These are phyloP conservation scores for Oxytorus armatus DNA, from an alignment of 2,888 invertebrate species.

Conservation along the genomic window DNA sequence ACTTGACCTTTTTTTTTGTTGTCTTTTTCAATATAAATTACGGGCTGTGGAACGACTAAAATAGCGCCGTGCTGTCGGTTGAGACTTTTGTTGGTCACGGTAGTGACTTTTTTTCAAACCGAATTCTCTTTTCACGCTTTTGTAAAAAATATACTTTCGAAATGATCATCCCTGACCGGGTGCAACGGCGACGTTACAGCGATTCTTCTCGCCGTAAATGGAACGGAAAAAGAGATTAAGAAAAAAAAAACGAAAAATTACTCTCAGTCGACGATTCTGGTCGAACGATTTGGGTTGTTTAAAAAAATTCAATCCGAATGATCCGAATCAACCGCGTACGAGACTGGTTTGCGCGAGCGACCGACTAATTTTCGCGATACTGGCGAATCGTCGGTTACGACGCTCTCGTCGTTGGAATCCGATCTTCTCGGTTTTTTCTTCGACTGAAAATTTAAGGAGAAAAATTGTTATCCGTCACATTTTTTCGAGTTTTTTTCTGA, in stretches of 20 bases:
- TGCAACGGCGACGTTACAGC: constrained; percentile 21
- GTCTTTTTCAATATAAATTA: constrained; percentile 21
- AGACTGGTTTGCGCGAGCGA: constrained; percentile 85
- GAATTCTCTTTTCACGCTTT: background rate
- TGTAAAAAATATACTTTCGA: constrained; percentile 60
- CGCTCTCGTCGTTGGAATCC: constrained; percentile 72
- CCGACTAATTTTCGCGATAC: constrained; percentile 82
- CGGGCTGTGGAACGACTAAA: constrained; percentile 42
- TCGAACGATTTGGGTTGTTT: no score
- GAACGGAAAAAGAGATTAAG: constrained; percentile 6
- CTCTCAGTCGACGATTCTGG: no score
- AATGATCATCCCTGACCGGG: constrained; percentile 44
- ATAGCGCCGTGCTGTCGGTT: constrained; percentile 9
- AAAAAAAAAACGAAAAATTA: no score
- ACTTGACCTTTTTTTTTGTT: constrained; percentile 24
- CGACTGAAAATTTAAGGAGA: constrained; percentile 60
- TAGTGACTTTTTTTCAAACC: background rate
- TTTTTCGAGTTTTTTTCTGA: background rate
- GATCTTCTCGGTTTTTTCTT: constrained; percentile 77
- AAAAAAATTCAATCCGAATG: constrained; percentile 73
- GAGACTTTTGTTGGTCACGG: constrained; percentile 7
- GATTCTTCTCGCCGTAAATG: constrained; percentile 9
- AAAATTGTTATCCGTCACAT: background rate
- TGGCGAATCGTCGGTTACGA: constrained; percentile 71
- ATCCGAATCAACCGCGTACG: constrained; percentile 84